A percentile compares a stretch with the other conserved stretches of the same genome.
Evolutionary conservation across 2,888 invertebrate genomes (phyloP).

Genomic region (Rhopalosiphum nymphaeae): DNA sequence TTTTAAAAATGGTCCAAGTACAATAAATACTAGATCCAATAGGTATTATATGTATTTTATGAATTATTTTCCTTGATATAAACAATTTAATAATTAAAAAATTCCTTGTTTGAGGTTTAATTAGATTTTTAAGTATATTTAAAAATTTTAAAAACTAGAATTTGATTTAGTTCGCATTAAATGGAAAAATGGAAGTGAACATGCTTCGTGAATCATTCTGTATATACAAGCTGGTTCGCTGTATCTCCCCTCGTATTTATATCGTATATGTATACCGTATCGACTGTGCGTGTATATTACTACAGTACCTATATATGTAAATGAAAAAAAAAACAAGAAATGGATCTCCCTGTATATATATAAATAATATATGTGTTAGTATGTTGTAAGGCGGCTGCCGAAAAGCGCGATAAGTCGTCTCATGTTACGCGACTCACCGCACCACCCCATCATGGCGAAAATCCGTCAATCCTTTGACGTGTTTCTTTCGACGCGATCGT

Average conservation of each 20-base stretch:
- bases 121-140: too few species aligned
- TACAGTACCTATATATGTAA: background rate
- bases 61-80: too few species aligned
- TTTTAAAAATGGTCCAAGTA: too few species aligned
- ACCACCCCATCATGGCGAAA: background rate
- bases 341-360: background rate
- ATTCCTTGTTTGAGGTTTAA: too few species aligned
- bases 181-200: too few species aligned
- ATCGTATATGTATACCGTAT: background rate
- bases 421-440: background rate
- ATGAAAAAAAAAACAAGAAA: background rate
- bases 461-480: background rate
- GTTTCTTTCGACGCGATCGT: background rate
- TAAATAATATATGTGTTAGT: background rate
- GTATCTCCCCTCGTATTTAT: background rate
- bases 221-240: background rate
- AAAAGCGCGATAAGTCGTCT: slow-evolving; percentile 43
- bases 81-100: too few species aligned
- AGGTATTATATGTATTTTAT: too few species aligned
- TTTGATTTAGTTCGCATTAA: too few species aligned
- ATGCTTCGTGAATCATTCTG: background rate
- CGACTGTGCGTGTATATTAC: background rate
- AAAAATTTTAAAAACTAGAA: too few species aligned
- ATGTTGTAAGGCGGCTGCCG: background rate
- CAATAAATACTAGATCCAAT: too few species aligned